phyloP scores from a whole-genome alignment of 2,113 vertebrate species.

The Lycaon pictus region DNA sequence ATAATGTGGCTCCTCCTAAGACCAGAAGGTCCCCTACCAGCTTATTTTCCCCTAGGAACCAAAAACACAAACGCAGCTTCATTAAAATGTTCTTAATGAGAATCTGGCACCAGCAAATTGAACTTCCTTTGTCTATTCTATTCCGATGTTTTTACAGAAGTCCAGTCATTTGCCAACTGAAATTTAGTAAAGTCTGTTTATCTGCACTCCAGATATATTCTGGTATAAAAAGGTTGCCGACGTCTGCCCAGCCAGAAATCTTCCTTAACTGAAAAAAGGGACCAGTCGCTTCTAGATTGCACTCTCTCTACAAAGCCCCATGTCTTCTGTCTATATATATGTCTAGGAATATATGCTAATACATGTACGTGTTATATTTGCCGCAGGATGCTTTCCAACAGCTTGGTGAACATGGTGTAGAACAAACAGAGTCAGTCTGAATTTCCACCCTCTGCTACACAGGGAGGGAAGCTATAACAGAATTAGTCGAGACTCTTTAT shows the following conservation, averaged over 20 bases:
- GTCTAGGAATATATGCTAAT: background rate
- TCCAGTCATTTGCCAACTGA: background rate
- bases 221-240: background rate
- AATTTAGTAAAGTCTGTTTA: background rate
- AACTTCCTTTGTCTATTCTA: background rate
- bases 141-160: constrained; percentile 19
- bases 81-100: constrained; percentile 50
- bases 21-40: constrained; percentile 96
- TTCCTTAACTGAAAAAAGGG: background rate
- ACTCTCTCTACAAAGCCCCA: background rate
- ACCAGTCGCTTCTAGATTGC: background rate
- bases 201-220: background rate
- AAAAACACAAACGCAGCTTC: constrained; percentile 29
- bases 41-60: constrained; percentile 93
- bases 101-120: background rate
- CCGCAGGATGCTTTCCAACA: background rate
- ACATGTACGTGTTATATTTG: background rate
- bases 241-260: background rate
- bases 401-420: background rate
- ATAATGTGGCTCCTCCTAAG: constrained; percentile 94
- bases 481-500: background rate
- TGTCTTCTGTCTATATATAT: background rate
- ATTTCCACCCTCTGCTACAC: background rate
- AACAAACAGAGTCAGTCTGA: background rate
- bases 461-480: background rate